These are phyloP conservation scores for Atrichornis clamosus DNA, from an alignment of 2,113 vertebrate genomes.

Conservation along the genomic window DNA sequence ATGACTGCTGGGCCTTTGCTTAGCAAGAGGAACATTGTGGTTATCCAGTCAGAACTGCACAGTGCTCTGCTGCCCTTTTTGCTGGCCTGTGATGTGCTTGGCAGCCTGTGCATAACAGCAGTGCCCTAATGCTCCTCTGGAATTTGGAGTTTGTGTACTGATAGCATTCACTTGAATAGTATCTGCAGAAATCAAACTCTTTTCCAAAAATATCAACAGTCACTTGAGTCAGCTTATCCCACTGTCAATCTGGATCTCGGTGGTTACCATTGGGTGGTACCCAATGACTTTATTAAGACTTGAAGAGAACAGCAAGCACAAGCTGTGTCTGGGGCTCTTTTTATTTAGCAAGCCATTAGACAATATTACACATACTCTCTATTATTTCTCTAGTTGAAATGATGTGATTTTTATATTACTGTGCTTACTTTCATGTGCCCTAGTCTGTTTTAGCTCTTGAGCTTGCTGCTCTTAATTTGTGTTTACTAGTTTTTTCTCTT, in stretches of 20 bases:
- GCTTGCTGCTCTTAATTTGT: neutral
- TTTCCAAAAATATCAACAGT: neutral
- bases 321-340: neutral
- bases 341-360: neutral
- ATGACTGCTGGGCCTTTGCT: neutral
- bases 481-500: neutral
- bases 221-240: neutral
- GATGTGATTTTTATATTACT: neutral
- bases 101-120: neutral
- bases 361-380: neutral
- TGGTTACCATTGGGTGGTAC: no score
- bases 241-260: neutral
- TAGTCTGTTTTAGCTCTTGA: neutral
- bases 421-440: neutral
- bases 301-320: neutral
- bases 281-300: neutral
- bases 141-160: neutral
- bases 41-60: neutral
- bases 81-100: neutral
- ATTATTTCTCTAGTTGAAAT: neutral
- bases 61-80: neutral
- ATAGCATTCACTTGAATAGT: neutral
- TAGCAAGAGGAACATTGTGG: neutral
- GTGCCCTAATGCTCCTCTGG: neutral
- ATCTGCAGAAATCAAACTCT: neutral